Conservation (phyloP, 2,113 vertebrate genomes). For the Indicator indicator region DNA sequence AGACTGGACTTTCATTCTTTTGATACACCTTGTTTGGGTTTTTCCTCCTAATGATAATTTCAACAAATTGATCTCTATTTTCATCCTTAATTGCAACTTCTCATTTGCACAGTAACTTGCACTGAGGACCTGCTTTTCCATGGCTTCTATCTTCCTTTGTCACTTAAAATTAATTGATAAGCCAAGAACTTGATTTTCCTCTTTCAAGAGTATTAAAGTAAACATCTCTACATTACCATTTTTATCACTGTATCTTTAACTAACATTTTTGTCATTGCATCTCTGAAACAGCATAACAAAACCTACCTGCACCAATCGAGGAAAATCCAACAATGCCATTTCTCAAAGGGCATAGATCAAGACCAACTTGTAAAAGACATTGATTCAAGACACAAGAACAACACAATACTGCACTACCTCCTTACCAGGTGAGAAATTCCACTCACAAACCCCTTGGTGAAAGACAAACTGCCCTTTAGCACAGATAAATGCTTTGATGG, state of each 20-base stretch:
- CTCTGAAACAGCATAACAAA: background rate
- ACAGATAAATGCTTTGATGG: background rate
- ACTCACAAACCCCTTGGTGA: background rate
- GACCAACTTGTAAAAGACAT: background rate
- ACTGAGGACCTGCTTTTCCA: background rate
- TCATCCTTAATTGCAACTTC: background rate
- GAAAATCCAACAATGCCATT: background rate
- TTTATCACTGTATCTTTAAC: background rate
- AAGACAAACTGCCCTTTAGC: background rate
- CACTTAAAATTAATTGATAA: background rate
- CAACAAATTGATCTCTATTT: background rate
- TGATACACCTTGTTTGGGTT: background rate
- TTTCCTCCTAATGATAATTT: background rate
- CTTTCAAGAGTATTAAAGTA: background rate
- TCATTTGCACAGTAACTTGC: background rate
- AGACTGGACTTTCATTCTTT: background rate
- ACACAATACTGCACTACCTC: background rate
- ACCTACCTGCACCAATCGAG: background rate
- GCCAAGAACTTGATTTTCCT: background rate
- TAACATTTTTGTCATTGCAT: background rate
- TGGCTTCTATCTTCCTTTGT: background rate
- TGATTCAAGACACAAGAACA: background rate
- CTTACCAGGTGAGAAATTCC: background rate
- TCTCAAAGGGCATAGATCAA: background rate
- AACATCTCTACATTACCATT: background rate